These are phyloP conservation scores for Lasaia peninsularis DNA, from an alignment of 1,140 invertebrate genomes.

Conservation along the genomic window DNA sequence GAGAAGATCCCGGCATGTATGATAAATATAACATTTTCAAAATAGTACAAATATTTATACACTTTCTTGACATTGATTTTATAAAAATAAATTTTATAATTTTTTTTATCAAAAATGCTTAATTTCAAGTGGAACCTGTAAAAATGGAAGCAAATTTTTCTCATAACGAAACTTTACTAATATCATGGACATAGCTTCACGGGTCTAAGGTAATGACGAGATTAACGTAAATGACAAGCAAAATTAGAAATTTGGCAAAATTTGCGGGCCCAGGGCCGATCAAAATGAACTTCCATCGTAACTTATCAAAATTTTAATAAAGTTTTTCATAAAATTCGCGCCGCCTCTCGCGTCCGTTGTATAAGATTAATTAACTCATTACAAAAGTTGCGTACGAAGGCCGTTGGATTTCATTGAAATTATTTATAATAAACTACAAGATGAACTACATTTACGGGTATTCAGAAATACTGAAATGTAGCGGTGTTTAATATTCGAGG, in stretches of 20 bases:
- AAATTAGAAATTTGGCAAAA: constrained; percentile 51
- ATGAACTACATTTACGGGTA: neutral
- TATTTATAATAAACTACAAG: constrained; percentile 1
- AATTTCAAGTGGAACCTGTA: constrained; percentile 15
- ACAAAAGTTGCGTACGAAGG: constrained; percentile 41
- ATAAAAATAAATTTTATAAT: neutral
- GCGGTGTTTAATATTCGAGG: no score
- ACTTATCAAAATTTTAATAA: constrained; percentile 57
- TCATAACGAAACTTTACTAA: constrained; percentile 19
- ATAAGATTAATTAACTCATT: constrained; percentile 50
- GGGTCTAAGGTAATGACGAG: constrained; percentile 38
- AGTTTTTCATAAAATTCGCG: constrained; percentile 39
- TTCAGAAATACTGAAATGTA: neutral
- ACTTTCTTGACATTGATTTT: no score
- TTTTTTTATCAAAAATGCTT: neutral
- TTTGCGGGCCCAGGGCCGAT: constrained; percentile 46
- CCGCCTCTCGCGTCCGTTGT: constrained; percentile 28
- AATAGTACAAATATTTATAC: no score
- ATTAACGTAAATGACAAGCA: constrained; percentile 47
- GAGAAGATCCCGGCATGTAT: no score
- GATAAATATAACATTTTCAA: no score
- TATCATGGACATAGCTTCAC: constrained; percentile 21
- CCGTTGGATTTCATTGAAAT: constrained; percentile 22
- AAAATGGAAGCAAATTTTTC: constrained; percentile 19
- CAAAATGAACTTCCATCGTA: constrained; percentile 42